Percentiles rank a stretch among this genome's conserved stretches.
Evolutionary conservation across 2,797 vertebrate genomes (phyloP).

Genomic region (Xiphophorus birchmanni): DNA sequence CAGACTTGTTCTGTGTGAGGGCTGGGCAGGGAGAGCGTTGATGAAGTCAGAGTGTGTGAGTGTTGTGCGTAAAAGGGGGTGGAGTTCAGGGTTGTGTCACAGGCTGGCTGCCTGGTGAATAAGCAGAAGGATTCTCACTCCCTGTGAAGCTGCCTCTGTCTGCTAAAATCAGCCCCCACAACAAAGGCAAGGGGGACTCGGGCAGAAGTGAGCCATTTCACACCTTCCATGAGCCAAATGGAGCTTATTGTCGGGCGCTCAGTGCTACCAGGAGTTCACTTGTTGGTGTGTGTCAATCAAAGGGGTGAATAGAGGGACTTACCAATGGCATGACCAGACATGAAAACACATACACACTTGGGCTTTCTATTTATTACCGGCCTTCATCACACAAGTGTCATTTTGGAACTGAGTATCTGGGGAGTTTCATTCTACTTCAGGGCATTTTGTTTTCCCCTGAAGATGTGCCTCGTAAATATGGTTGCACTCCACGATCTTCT

Average conservation of each 20-base stretch:
- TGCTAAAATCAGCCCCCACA: constrained; percentile 75
- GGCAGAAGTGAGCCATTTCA: constrained; percentile 74
- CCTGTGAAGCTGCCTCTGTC: constrained; percentile 64
- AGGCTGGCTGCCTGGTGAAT: constrained; percentile 37
- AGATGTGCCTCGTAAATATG: not conserved
- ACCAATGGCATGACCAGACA: constrained; percentile 71
- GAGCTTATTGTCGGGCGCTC: constrained; percentile 59
- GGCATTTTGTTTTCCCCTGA: not conserved
- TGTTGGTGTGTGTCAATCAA: constrained; percentile 71
- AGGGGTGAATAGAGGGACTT: constrained; percentile 45
- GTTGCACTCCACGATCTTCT: not conserved
- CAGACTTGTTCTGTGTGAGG: constrained; percentile 64
- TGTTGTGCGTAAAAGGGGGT: constrained; percentile 65
- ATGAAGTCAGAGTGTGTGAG: constrained; percentile 59
- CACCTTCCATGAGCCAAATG: constrained; percentile 81
- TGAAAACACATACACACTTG: constrained; percentile 42
- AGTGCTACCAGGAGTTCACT: constrained; percentile 45
- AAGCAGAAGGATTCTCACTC: constrained; percentile 71
- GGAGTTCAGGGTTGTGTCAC: constrained; percentile 61
- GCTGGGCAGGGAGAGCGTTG: constrained; percentile 53
- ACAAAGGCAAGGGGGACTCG: constrained; percentile 60
- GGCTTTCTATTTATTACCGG: constrained; percentile 51
- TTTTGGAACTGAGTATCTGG: constrained; percentile 32
- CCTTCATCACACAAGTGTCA: constrained; percentile 26
- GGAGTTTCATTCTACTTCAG: constrained; percentile 5